Conservation (phyloP, 2,888 invertebrate species). For the Drosophila algonquin region DNA sequence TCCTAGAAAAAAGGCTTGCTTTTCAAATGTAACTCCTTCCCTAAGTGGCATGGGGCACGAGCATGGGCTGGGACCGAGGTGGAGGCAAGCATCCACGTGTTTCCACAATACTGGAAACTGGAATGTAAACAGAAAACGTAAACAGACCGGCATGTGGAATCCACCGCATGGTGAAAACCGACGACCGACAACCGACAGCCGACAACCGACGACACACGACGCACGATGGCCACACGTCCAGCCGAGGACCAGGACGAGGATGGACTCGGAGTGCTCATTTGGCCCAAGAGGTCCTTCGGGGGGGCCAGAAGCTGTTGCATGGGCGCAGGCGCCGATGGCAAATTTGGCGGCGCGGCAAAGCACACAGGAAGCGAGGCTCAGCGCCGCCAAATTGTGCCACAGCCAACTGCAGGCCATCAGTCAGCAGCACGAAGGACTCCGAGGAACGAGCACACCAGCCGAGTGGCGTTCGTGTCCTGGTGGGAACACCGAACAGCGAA, state of each 20-base stretch:
- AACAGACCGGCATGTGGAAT: constrained; percentile 65
- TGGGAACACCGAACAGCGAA: neutral
- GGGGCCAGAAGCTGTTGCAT: constrained; percentile 21
- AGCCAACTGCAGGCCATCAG: constrained; percentile 62
- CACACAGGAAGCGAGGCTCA: constrained; percentile 44
- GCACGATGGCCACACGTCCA: neutral
- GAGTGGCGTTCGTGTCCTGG: neutral
- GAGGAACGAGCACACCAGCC: constrained; percentile 7
- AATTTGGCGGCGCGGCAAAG: constrained; percentile 36
- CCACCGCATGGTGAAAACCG: constrained; percentile 53
- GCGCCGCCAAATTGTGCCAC: constrained; percentile 52
- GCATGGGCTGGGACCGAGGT: neutral
- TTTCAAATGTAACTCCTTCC: neutral
- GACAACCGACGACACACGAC: neutral
- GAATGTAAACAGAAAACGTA: constrained; percentile 77
- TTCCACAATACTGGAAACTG: constrained; percentile 27
- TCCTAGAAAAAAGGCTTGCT: neutral
- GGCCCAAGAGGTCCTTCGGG: constrained; percentile 13
- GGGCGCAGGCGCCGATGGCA: constrained; percentile 64
- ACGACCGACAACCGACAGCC: neutral
- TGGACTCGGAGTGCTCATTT: constrained; percentile 2
- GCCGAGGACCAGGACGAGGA: neutral
- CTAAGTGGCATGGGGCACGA: neutral
- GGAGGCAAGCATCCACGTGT: constrained; percentile 18
- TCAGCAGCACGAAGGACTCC: constrained; percentile 24